Base-by-base conservation (phyloP, 2,113 vertebrate genomes). In the Meleagris gallopavo region DNA sequence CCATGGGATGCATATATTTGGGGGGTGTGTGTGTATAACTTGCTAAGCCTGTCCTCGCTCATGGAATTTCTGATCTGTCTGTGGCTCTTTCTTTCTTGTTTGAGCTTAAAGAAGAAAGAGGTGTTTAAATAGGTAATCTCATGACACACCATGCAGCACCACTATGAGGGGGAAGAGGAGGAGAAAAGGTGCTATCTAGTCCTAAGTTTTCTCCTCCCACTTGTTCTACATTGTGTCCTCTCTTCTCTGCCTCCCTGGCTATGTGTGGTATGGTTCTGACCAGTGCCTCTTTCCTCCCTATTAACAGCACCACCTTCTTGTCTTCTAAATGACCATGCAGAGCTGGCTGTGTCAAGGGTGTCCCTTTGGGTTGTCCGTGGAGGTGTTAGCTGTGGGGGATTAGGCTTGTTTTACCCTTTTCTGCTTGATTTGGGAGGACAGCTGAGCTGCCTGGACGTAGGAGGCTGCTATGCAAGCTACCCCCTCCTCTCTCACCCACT, bases 381-480 rank as follows among this genome's bases (percentile, higher is more conserved):
- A 83, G 90, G 76, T 86, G 91, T 83, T 52, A 73, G 79, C 82
- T 38, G 10, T 25, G 61, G 90, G 43, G 76, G 86, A 86, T 69
- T 83, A 78, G 62, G 36, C 80, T 82, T 2, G 1, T 62, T 50
- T 91, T 75, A 76, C 54, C 80, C 76, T 96, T 90, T 86, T 76
- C 76, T 2, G 8, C 50, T 92, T 66, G 43, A 90, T 97, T 88
- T 45, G 76, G 78, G 84, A 87, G 65, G 82, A 52, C 94, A 96
- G 95, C 94, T 97, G 93, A 93, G 94, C 90, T 94, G 94, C 77
- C 79, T 92, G 84, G 64, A 43, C 64, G 94, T 95, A 86, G 96
- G 92, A 86, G 93, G 96, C 95, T 95, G 95, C 96, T 90, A 92
- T 90, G 95, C 95, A 91, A 97, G 95, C 93, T 95, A 73, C 90